Evolutionary conservation across 2,113 vertebrate species (phyloP), one percentile per base, ranked within the genome.

Genomic region (Mola mola): DNA sequence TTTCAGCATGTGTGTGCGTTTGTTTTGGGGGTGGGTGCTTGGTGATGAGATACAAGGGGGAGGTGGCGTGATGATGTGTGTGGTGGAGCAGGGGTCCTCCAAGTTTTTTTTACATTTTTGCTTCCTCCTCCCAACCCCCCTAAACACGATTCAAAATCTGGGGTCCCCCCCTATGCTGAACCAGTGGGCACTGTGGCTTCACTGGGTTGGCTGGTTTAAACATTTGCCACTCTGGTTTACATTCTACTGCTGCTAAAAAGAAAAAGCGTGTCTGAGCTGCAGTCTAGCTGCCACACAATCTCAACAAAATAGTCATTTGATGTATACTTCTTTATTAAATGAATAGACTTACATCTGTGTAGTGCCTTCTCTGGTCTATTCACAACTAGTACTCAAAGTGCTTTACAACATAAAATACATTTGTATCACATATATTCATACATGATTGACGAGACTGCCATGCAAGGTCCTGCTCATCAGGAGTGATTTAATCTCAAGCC

Each of bases 1-100:
- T 90, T 87, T 86, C 81, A 84, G 78, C 75, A 81, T 84, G 86
- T 87, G 79, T 79, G 83, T 71, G 71, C 78, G 79, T 87, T 90
- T 89, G 78, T 87, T 85, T 83, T 75, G 79, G 81, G 84, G 85
- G 85, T 38, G 69, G 82, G 71, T 62, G 72, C 59, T 37, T 5
- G 28, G 64, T 19, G 49, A 55, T 19, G 58, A 6, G 22, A 53
- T 53, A 62, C 52, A 42, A 41, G 21, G 36, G 43, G 28, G 22
- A 26, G 40, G 51, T 63, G 65, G 59, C n/a, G 44, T n/a, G 56
- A 38, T 37, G 63, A 41, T 13, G 48, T 46, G 28, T n/a, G 57
- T n/a, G n/a, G n/a, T n/a, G n/a, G n/a, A n/a, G n/a, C n/a, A n/a
- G n/a, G n/a, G n/a, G n/a, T n/a, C 67, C 46, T 17, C 52, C 24